Conservation (phyloP, 2,113 vertebrate species). For the Lucifuga dentata region DNA sequence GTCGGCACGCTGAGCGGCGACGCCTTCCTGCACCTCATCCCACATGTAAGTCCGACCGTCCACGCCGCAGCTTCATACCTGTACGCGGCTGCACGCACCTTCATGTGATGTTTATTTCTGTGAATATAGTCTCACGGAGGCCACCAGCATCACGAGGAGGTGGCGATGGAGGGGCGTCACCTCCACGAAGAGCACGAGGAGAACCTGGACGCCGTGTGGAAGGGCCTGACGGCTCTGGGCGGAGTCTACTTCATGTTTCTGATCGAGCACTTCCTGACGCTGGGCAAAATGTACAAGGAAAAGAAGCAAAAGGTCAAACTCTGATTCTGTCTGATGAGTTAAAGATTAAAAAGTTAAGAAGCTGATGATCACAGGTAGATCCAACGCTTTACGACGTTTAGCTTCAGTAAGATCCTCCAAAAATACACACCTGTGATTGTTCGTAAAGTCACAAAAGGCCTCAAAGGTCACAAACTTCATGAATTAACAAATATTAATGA, state of each 20-base stretch:
- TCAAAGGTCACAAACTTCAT: too few relatives aligned
- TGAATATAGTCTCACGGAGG: constrained; percentile 80
- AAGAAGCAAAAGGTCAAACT: constrained; percentile 93
- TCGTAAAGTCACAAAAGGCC: too few relatives aligned
- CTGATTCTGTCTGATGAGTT: not conserved
- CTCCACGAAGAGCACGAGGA: constrained; percentile 59
- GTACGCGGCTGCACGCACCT: not conserved
- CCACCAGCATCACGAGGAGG: constrained; percentile 70
- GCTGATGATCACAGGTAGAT: too few relatives aligned
- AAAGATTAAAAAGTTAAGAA: not conserved
- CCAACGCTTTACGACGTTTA: too few relatives aligned
- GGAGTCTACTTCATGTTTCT: constrained; percentile 99
- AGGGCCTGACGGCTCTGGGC: constrained; percentile 92
- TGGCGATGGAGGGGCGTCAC: constrained; percentile 16
- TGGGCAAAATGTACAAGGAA: constrained; percentile 98
- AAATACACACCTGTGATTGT: too few relatives aligned
- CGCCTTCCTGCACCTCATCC: constrained; percentile 96
- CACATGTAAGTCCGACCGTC: constrained; percentile 87
- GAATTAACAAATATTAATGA: too few relatives aligned
- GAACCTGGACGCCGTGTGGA: constrained; percentile 92
- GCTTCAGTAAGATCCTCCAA: too few relatives aligned
- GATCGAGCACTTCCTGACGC: constrained; percentile 95
- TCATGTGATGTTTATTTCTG: not conserved
- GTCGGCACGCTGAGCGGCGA: constrained; percentile 97
- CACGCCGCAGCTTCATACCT: too few relatives aligned